These are phyloP conservation scores for Eupithecia subfuscata DNA, from an alignment of 2,888 invertebrate species.

Conservation along the genomic window DNA sequence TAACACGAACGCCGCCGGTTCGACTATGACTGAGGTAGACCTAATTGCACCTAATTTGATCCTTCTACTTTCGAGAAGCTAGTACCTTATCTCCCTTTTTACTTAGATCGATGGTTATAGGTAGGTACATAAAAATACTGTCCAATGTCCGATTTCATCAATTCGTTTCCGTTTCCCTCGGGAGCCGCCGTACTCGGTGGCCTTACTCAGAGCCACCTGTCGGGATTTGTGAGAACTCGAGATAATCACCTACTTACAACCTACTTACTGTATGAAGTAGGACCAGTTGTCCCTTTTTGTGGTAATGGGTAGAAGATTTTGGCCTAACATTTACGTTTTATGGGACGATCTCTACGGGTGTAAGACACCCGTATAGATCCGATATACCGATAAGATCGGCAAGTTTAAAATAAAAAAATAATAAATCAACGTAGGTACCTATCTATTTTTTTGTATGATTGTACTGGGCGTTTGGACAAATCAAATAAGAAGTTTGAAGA, in stretches of 20 bases:
- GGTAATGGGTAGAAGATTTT: constrained; percentile 12
- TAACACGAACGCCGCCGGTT: too few species aligned
- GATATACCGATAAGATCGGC: too few species aligned
- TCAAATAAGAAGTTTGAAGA: too few species aligned
- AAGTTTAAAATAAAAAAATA: background rate
- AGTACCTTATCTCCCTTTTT: too few species aligned
- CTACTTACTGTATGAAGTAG: background rate
- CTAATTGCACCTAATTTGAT: too few species aligned
- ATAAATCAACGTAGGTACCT: too few species aligned
- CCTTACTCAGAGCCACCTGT: constrained; percentile 1
- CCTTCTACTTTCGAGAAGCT: too few species aligned
- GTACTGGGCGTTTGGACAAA: too few species aligned
- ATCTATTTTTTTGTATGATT: too few species aligned
- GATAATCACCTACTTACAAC: constrained; percentile 3
- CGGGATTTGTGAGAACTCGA: constrained; percentile 10
- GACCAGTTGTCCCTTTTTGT: background rate
- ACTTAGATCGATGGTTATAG: too few species aligned
- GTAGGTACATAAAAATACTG: background rate
- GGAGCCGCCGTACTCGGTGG: background rate
- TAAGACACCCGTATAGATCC: too few species aligned
- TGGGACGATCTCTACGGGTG: background rate
- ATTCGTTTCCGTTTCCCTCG: constrained; percentile 4
- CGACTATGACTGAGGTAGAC: too few species aligned
- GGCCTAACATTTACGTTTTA: background rate
- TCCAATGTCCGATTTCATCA: constrained; percentile 2